Evolutionary conservation across 2,888 invertebrate species (phyloP), one percentile per base, ranked within the genome.

Genomic region (Tenthredo distinguenda): DNA sequence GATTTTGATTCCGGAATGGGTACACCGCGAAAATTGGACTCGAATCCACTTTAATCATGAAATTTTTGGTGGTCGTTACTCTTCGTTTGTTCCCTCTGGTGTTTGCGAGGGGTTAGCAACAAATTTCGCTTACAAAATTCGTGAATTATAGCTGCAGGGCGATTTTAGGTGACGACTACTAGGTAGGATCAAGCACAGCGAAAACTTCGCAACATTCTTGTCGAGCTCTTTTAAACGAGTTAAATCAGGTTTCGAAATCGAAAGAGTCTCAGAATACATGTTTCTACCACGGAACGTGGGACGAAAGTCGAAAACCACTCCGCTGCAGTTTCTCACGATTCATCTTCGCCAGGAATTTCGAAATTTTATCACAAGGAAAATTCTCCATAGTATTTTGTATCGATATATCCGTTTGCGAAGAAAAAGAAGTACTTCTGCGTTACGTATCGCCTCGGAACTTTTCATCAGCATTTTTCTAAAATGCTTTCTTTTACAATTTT

Each of bases 41-140:
- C 68, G 68, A 68, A 34, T 68, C 68, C 68, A 68, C 18, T 68
- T 34, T 68, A 68, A 68, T 68, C 68, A 31, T 34, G 68, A 68
- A 68, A 68, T 68, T 68, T 34, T 68, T 12, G 18, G 55, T 34
- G 34, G 68, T 34, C 31, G 68, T 68, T 68, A 68, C 26, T 68
- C 68, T 68, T 68, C 68, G 34, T 68, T 68, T 68, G 68, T 68
- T 34, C 6, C 34, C 12, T 15, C 68, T 34, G 18, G 6, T 68
- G 34, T 68, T 68, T 34, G 18, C 68, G 68, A 26, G 34, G 68
- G 68, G 68, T 31, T 34, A 68, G 18, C 68, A 68, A 34, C 68
- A 68, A 68, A 68, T 68, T 68, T 68, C 68, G 68, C 31, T 68
- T 15, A 68, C 68, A 68, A 1, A 31, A 34, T 68, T 68, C 31